Percentiles rank a stretch among this genome's conserved stretches.
Conservation (phyloP, 2,113 vertebrate genomes). For the Vulpes lagopus region DNA sequence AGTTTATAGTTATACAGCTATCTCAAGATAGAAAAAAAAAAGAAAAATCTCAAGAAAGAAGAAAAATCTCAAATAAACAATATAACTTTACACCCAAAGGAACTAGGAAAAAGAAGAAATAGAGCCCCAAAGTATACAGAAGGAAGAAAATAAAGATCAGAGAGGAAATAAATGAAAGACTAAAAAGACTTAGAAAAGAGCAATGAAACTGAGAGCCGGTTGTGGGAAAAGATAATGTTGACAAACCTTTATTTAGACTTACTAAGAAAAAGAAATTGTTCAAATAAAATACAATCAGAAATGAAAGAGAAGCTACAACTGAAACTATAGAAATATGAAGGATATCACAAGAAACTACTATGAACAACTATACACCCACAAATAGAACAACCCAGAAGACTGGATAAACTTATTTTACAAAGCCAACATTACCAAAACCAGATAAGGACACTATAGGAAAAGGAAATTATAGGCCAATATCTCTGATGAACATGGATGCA, state of each 20-base stretch:
- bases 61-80: background rate
- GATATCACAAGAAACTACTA: background rate
- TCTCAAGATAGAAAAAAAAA: background rate
- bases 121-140: background rate
- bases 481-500: background rate
- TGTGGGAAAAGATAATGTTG: background rate
- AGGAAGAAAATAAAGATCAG: background rate
- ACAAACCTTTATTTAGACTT: background rate
- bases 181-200: background rate
- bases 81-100: background rate
- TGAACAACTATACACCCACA: background rate
- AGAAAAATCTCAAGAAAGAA: too few species aligned
- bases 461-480: background rate
- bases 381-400: background rate
- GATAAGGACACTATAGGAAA: background rate
- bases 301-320: background rate
- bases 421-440: background rate
- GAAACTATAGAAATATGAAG: background rate
- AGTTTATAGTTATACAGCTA: background rate
- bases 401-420: background rate
- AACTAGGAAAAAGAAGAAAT: background rate
- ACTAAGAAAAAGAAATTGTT: background rate
- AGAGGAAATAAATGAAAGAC: background rate
- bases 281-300: background rate
- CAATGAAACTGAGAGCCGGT: background rate